Evolutionary conservation across 2,888 invertebrate genomes (phyloP).

Genomic region (Onchidella celtica): DNA sequence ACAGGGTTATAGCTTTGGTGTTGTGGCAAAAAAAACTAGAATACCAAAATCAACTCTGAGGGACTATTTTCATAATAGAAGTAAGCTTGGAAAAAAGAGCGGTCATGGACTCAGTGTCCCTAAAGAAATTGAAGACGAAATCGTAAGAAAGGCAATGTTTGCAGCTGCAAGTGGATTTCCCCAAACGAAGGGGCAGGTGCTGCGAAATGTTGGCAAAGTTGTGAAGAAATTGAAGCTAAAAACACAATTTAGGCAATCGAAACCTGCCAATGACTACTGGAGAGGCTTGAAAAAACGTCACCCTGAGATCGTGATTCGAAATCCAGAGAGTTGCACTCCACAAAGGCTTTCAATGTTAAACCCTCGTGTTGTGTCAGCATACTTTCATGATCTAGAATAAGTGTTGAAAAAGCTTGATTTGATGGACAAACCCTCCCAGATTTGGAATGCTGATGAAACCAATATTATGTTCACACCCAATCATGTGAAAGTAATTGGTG

Average conservation of each 20-base stretch:
- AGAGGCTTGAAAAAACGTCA: not conserved
- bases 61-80: too few relatives aligned
- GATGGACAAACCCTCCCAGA: not conserved
- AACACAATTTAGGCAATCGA: not conserved
- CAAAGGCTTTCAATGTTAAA: constrained; percentile 12
- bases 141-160: not conserved
- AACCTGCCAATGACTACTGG: constrained; percentile 29
- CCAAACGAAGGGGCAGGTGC: constrained; percentile 5
- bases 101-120: constrained; percentile 18
- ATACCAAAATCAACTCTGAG: too few relatives aligned
- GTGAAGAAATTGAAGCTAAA: not conserved
- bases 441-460: constrained; percentile 36
- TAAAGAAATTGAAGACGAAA: not conserved
- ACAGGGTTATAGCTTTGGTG: not conserved
- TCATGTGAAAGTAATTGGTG: not conserved
- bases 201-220: not conserved
- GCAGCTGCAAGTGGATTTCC: constrained; percentile 17
- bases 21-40: too few relatives aligned
- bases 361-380: not conserved
- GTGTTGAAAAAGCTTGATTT: not conserved
- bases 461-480: constrained; percentile 8
- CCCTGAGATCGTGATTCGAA: constrained; percentile 26
- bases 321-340: constrained; percentile 1
- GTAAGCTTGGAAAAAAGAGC: too few relatives aligned
- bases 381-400: constrained; percentile 20